Conservation (phyloP, 2,113 vertebrate species). For the Bambusicola thoracicus region DNA sequence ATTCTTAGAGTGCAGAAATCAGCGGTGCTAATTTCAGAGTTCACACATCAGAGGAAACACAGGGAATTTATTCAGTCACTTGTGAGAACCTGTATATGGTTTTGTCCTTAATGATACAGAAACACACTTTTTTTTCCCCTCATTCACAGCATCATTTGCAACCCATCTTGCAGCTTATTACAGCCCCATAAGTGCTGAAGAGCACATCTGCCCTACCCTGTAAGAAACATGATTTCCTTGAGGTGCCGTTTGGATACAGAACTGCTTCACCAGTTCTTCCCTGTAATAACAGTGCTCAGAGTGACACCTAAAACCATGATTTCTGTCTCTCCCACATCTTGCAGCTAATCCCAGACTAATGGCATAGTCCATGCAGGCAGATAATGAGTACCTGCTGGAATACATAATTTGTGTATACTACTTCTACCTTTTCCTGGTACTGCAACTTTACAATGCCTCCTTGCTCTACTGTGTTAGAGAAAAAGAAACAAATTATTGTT, state of each 20-base stretch:
- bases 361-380: not conserved
- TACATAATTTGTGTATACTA: not conserved
- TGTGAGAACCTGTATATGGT: slow-evolving; percentile 16
- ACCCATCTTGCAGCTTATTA: slow-evolving; percentile 12
- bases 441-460: not conserved
- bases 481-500: not conserved
- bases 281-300: not conserved
- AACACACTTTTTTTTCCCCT: not conserved
- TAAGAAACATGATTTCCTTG: slow-evolving; percentile 51
- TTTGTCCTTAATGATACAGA: slow-evolving; percentile 17
- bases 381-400: slow-evolving; percentile 27
- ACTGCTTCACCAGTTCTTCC: not conserved
- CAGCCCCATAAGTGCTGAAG: not conserved
- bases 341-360: slow-evolving; percentile 11
- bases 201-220: not conserved
- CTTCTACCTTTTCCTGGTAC: not conserved
- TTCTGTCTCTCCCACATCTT: not conserved
- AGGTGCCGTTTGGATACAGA: slow-evolving; percentile 28
- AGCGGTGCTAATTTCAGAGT: slow-evolving; percentile 48
- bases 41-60: slow-evolving; percentile 57
- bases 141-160: slow-evolving; percentile 32
- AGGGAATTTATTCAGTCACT: slow-evolving; percentile 50
- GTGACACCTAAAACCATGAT: slow-evolving; percentile 5
- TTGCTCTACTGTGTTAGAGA: not conserved
- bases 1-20: slow-evolving; percentile 56